A percentile compares a stretch with the other conserved stretches of the same genome.
Evolutionary conservation across 2,797 vertebrate genomes (phyloP).

Genomic region (Leuciscus waleckii): DNA sequence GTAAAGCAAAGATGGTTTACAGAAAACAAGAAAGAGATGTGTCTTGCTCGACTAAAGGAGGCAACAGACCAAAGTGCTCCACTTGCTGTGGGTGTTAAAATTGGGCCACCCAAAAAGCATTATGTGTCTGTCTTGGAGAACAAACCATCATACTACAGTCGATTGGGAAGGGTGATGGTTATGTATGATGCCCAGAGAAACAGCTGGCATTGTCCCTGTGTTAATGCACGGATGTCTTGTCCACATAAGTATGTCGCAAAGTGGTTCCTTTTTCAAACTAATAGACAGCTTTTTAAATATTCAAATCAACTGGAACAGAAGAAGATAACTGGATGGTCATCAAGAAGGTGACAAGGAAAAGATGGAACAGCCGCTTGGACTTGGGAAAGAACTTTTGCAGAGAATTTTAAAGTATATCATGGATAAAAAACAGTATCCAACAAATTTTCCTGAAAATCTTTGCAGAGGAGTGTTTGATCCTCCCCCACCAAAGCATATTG

Average conservation of each 20-base stretch:
- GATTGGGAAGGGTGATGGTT: conserved; percentile 31
- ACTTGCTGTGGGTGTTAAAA: conserved; percentile 19
- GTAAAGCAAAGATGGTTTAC: conserved; percentile 31
- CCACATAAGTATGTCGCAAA: no score
- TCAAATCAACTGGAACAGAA: no score
- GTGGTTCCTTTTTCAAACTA: no score
- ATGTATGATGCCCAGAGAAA: conserved; percentile 27
- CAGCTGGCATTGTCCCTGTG: conserved; percentile 50
- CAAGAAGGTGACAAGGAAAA: no score
- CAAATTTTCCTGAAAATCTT: not conserved
- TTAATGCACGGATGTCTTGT: conserved; percentile 32
- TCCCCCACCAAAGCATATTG: conserved; percentile 15
- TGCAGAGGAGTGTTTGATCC: conserved; percentile 9
- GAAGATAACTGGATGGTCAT: no score
- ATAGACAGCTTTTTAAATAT: no score
- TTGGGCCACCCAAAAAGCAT: conserved; percentile 21
- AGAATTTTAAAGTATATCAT: conserved; percentile 5
- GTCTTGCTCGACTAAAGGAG: conserved; percentile 24
- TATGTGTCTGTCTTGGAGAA: conserved; percentile 25
- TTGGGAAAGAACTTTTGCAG: conserved; percentile 5
- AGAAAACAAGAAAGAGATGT: conserved; percentile 33
- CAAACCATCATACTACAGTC: conserved; percentile 2
- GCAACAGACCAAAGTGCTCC: not conserved
- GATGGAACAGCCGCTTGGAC: not conserved
- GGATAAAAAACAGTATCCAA: not conserved